A percentile compares a stretch with the other conserved stretches of the same genome.
These are phyloP conservation scores for Uropsilus gracilis DNA, from an alignment of 2,113 vertebrate species.

Conservation along the genomic window DNA sequence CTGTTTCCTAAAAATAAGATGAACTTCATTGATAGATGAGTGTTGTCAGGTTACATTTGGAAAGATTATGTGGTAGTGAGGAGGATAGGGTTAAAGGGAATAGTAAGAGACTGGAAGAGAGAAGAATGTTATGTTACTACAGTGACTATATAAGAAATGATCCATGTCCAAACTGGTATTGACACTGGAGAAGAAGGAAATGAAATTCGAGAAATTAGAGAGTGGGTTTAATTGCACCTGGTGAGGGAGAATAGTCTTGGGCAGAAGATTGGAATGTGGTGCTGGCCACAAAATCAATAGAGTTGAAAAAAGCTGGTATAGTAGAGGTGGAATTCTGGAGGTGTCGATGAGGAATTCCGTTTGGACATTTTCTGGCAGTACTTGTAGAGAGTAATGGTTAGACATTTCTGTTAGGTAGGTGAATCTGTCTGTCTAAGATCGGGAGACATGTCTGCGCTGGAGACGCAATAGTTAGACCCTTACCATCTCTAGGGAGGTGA, in stretches of 20 bases:
- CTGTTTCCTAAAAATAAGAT: conserved; percentile 2
- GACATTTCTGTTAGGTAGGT: not conserved
- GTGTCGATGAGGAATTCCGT: not conserved
- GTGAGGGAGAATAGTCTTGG: conserved; percentile 4
- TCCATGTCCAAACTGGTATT: not conserved
- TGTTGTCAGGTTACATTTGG: not conserved
- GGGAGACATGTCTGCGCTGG: not conserved
- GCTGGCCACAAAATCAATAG: not conserved
- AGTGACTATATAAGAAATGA: conserved; percentile 26
- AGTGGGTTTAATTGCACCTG: not conserved
- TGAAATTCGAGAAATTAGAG: conserved; percentile 45
- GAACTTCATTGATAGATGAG: not conserved
- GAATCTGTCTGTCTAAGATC: not conserved
- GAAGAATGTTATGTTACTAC: conserved; percentile 47
- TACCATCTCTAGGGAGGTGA: not conserved
- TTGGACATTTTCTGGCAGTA: not conserved
- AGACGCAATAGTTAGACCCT: not conserved
- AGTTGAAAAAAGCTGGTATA: conserved; percentile 38
- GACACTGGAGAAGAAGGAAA: conserved; percentile 4
- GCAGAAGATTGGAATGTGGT: not conserved
- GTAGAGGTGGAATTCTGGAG: not conserved
- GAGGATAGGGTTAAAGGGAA: not conserved
- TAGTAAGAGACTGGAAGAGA: not conserved
- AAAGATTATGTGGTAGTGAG: not conserved
- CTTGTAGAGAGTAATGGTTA: not conserved